Evolutionary conservation across 2,888 invertebrate species (phyloP), one percentile per base, ranked within the genome.

Genomic region (Pyralis farinalis): DNA sequence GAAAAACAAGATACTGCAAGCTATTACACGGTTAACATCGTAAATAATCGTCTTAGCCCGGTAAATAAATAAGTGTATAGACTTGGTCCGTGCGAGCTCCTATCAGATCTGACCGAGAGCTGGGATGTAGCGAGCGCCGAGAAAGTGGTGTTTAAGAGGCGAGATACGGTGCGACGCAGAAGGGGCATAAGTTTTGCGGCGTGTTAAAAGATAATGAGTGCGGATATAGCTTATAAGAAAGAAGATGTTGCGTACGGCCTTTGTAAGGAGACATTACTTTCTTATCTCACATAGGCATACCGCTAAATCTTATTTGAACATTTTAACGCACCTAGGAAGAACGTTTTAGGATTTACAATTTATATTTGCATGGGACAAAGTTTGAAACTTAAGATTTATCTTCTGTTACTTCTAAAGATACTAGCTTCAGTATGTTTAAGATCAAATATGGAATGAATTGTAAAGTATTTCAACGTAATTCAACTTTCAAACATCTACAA

Each of bases 1-100:
- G 69, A 79, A 82, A 78, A 80, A 80, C 71, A 70, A 74, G 75
- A 77, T 77, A 80, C 71, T 67, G 66, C 68, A 65, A 73, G 71
- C 82, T 78, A 84, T 85, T 84, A 85, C 78, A 68, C 65, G 69
- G 54, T 69, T 72, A 72, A 71, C 79, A 73, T 83, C 82, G 86
- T 86, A 88, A 88, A 86, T 86, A 87, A 84, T 83, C 71, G 70
- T 72, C 73, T 77, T 74, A 75, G 74, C 64, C 65, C 56, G 56
- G 80, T 85, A 86, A 86, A 86, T 87, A 87, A 86, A 85, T 86
- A 86, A 82, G 73, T 73, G 75, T 74, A 72, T 74, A 71, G 76
- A 70, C 69, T 63, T 58, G 68, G 63, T 72, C 73, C 73, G 71
- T 65, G 75, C 72, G 57, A 60, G 64, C 49, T 57, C 59, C 55